A percentile compares a stretch with the other conserved stretches of the same genome.
phyloP scores from a whole-genome alignment of 2,888 invertebrate species.

The Stenichneumon culpator region DNA sequence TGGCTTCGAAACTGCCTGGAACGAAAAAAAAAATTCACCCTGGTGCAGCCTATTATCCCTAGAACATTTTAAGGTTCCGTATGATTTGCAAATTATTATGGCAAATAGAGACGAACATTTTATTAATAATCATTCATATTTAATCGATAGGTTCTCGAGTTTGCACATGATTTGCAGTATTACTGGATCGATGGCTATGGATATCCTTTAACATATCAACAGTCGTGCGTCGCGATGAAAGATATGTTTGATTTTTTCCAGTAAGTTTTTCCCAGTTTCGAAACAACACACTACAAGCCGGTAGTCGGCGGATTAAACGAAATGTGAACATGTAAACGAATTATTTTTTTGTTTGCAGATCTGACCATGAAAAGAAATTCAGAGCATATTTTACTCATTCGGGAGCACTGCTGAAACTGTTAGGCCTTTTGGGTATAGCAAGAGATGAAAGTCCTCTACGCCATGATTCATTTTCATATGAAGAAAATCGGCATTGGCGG shows the following conservation, averaged over 20 bases:
- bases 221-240: slow-evolving; percentile 91
- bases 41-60: slow-evolving; percentile 92
- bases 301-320: background rate
- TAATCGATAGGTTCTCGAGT: slow-evolving; percentile 89
- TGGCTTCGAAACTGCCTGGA: slow-evolving; percentile 94
- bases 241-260: slow-evolving; percentile 90
- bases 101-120: background rate
- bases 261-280: slow-evolving; percentile 85
- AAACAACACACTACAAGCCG: background rate
- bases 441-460: slow-evolving; percentile 88
- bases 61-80: slow-evolving; percentile 87
- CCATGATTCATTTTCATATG: slow-evolving; percentile 86
- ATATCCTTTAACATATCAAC: slow-evolving; percentile 89
- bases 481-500: slow-evolving; percentile 86
- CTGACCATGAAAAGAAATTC: slow-evolving; percentile 83
- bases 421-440: slow-evolving; percentile 91
- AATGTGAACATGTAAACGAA: background rate
- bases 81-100: slow-evolving; percentile 73
- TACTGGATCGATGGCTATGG: slow-evolving; percentile 95
- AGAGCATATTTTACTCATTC: slow-evolving; percentile 93
- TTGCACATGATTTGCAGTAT: slow-evolving; percentile 91
- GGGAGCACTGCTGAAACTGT: slow-evolving; percentile 91
- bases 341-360: slow-evolving; percentile 70
- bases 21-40: slow-evolving; percentile 88
- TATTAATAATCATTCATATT: background rate